Conservation (phyloP, 2,888 invertebrate genomes). For the Ctena decussata region DNA sequence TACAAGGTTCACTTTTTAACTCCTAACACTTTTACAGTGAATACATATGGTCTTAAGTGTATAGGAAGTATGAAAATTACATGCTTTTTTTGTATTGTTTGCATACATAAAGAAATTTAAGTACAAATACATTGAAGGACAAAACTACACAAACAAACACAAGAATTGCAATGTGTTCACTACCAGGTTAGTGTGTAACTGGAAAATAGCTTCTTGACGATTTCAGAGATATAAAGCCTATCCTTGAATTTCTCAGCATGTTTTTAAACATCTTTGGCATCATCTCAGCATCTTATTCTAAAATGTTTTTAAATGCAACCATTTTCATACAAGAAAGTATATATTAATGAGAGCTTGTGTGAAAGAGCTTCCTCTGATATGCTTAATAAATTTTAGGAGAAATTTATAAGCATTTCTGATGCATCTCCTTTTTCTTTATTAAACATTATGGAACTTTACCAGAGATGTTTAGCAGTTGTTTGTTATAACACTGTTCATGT, state of each 20-base stretch:
- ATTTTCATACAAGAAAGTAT: neutral
- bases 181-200: neutral
- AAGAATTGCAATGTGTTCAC: constrained; percentile 11
- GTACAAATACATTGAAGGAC: neutral
- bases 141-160: constrained; percentile 6
- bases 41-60: neutral
- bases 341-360: neutral
- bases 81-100: neutral
- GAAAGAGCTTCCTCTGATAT: neutral
- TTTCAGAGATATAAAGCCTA: neutral
- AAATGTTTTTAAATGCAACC: neutral
- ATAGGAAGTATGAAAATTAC: neutral
- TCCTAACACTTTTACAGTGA: neutral
- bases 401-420: too few relatives aligned
- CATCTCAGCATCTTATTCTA: too few relatives aligned
- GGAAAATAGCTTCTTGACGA: neutral
- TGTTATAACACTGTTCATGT: neutral
- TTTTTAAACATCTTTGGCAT: neutral
- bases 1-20: constrained; percentile 23
- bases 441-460: too few relatives aligned
- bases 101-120: neutral
- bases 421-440: too few relatives aligned
- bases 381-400: too few relatives aligned
- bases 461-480: neutral
- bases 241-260: neutral